Evolutionary conservation across 2,888 invertebrate genomes (phyloP).

Genomic region (Latrodectus elegans): DNA sequence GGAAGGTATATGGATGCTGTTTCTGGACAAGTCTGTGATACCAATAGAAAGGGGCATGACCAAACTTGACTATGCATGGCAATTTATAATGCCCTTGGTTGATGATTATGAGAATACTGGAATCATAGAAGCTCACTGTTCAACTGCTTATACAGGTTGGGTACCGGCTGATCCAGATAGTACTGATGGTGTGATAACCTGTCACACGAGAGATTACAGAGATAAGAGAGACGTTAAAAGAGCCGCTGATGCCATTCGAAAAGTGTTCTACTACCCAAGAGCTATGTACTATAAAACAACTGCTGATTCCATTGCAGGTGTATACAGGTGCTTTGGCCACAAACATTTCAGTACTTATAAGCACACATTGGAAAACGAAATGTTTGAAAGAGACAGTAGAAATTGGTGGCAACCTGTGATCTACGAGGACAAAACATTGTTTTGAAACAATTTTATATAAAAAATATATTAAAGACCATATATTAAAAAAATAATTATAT

Average conservation of each 20-base stretch:
- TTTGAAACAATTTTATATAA: no score
- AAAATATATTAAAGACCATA: no score
- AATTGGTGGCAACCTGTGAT: no score
- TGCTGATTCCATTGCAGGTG: not conserved
- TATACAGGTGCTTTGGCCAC: not conserved
- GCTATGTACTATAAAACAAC: not conserved
- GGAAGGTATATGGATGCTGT: not conserved
- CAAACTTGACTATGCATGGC: not conserved
- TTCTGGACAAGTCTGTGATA: not conserved
- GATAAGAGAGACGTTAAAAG: not conserved
- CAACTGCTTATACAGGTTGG: not conserved
- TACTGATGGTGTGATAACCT: not conserved
- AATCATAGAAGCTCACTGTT: not conserved
- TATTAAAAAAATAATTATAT: no score
- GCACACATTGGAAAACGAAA: not conserved
- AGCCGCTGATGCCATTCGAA: not conserved
- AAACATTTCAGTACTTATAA: not conserved
- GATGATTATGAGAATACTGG: not conserved
- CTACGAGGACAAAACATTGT: no score
- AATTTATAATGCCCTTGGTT: not conserved
- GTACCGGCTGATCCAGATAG: not conserved
- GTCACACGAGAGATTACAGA: not conserved
- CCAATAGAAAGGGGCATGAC: not conserved
- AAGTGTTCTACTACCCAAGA: not conserved
- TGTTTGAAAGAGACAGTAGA: not conserved